Evolutionary conservation across 2,113 vertebrate species (phyloP).

Genomic region (Hystrix cristata): DNA sequence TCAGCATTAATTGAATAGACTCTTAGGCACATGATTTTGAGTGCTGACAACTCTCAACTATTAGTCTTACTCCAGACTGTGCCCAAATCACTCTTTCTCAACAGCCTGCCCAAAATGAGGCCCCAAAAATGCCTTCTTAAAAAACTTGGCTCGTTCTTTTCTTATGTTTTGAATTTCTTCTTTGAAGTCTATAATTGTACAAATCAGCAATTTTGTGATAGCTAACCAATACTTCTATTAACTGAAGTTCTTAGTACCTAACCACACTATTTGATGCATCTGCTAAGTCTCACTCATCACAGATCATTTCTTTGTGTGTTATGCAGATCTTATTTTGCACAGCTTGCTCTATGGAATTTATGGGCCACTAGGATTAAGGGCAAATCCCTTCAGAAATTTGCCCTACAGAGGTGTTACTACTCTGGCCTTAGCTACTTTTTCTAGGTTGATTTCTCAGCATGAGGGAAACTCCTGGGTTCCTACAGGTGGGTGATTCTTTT

Average conservation of each 20-base stretch:
- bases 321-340: background rate
- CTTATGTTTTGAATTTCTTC: conserved; percentile 26
- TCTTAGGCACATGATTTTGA: background rate
- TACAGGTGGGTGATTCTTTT: background rate
- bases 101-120: background rate
- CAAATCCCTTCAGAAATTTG: background rate
- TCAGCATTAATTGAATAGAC: background rate
- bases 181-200: background rate
- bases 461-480: background rate
- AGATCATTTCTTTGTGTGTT: background rate
- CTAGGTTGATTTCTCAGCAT: background rate
- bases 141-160: background rate
- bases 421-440: background rate
- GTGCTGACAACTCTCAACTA: background rate
- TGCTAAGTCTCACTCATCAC: background rate
- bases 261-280: background rate
- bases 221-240: background rate
- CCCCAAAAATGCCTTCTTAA: background rate
- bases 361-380: background rate
- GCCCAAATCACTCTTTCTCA: background rate
- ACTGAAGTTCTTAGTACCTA: background rate
- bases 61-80: background rate
- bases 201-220: background rate
- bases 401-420: background rate
- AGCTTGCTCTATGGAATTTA: background rate